phyloP scores from a whole-genome alignment of 2,888 invertebrate genomes.

The Tiliacea aurago region DNA sequence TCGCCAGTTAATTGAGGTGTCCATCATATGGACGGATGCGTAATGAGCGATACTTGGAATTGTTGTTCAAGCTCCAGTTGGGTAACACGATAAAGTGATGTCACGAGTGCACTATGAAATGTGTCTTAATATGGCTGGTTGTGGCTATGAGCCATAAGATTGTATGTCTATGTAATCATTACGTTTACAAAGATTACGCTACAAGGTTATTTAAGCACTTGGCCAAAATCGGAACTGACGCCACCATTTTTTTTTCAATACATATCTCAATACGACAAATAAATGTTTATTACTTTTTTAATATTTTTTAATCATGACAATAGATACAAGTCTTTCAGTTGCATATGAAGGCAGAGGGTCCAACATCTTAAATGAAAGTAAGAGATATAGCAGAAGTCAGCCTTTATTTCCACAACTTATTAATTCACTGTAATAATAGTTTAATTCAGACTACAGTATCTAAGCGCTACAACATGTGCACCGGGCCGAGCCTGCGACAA shows the following conservation, averaged over 20 bases:
- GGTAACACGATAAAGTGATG: conserved; percentile 18
- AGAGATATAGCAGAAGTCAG: too few relatives aligned
- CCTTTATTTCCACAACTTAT: too few relatives aligned
- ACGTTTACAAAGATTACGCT: neutral
- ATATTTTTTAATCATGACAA: too few relatives aligned
- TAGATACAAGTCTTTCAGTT: too few relatives aligned
- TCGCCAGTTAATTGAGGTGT: conserved; percentile 42
- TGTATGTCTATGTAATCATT: neutral
- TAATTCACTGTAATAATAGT: too few relatives aligned
- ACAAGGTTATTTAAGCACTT: neutral
- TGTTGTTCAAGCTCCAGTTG: conserved; percentile 29
- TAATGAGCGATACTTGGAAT: conserved; percentile 76
- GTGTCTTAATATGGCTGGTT: neutral
- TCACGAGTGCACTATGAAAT: neutral
- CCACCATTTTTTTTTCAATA: neutral
- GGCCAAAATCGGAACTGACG: neutral
- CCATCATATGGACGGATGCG: conserved; percentile 65
- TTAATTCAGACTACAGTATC: too few relatives aligned
- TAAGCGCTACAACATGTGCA: too few relatives aligned
- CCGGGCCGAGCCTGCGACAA: too few relatives aligned
- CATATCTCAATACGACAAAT: too few relatives aligned
- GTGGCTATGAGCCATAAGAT: neutral
- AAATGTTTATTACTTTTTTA: too few relatives aligned
- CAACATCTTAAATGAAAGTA: too few relatives aligned
- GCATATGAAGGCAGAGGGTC: too few relatives aligned